A percentile compares a stretch with the other conserved stretches of the same genome.
Conservation (phyloP, 2,113 vertebrate species). For the Sialia sialis region DNA sequence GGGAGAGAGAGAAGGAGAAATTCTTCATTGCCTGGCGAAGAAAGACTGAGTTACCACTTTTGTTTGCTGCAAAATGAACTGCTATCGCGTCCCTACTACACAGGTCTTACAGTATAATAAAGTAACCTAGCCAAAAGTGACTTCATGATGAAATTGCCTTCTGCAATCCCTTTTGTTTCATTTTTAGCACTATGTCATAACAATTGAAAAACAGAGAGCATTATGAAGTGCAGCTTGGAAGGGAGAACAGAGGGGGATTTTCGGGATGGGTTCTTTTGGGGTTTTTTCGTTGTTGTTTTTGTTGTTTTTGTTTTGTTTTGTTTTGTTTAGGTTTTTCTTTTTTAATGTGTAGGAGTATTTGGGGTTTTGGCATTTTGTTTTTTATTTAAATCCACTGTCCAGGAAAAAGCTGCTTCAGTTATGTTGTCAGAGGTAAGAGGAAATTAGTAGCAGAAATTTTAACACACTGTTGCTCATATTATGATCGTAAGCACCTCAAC, state of each 20-base stretch:
- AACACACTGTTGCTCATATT: neutral
- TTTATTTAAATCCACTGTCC: neutral
- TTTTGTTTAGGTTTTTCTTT: neutral
- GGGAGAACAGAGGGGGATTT: neutral
- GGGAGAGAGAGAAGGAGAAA: neutral
- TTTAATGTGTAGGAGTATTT: neutral
- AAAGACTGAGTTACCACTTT: neutral
- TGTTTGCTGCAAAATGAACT: neutral
- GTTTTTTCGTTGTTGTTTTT: neutral
- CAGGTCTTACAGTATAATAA: neutral
- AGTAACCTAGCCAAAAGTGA: neutral
- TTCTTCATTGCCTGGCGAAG: neutral
- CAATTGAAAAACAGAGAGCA: neutral
- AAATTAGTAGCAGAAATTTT: neutral
- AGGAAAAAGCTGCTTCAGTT: neutral
- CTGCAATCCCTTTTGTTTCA: neutral
- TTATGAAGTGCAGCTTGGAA: neutral
- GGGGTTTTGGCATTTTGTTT: neutral
- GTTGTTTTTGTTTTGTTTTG: neutral
- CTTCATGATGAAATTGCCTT: neutral
- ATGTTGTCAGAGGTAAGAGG: neutral
- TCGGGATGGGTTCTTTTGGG: accelerated
- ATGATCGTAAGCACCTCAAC: neutral
- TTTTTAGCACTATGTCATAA: neutral
- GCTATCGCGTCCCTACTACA: neutral